Conservation (phyloP, 1,140 invertebrate genomes). For the Bursaphelenchus mucronatus region DNA sequence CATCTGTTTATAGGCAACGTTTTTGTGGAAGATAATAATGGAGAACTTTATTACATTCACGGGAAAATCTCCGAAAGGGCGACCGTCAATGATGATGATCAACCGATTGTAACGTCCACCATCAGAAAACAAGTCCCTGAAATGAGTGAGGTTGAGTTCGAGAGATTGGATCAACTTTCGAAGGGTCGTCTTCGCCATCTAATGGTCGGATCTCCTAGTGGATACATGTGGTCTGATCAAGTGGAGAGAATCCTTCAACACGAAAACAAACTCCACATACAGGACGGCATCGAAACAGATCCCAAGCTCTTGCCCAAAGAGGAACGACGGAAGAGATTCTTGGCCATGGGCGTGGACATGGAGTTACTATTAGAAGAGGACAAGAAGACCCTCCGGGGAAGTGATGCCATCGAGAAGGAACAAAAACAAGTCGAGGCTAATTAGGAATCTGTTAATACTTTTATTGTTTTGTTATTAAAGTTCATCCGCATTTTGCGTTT, state of each 20-base stretch:
- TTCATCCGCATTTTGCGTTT: too few species aligned
- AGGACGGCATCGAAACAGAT: conserved; percentile 40
- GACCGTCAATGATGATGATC: conserved; percentile 52
- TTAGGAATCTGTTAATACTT: too few species aligned
- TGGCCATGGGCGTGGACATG: conserved; percentile 16
- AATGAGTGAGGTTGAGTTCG: conserved; percentile 57
- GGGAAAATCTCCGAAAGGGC: conserved; percentile 49
- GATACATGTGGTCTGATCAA: conserved; percentile 56
- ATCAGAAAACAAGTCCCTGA: conserved; percentile 54
- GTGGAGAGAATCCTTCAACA: conserved; percentile 54
- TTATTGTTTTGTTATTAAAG: too few species aligned
- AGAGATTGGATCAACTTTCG: conserved; percentile 45
- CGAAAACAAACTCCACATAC: conserved; percentile 42
- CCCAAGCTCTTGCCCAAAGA: conserved; percentile 54
- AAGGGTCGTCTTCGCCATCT: conserved; percentile 55
- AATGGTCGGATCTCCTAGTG: conserved; percentile 59
- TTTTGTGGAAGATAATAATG: conserved; percentile 58
- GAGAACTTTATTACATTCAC: conserved; percentile 51
- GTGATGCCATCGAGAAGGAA: conserved; percentile 5
- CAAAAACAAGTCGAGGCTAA: neutral
- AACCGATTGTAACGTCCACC: conserved; percentile 50
- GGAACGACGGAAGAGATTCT: conserved; percentile 33
- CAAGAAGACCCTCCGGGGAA: neutral
- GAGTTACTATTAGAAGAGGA: conserved; percentile 1
- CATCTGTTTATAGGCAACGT: conserved; percentile 48